Evolutionary conservation across 2,797 vertebrate genomes (phyloP), one percentile per base, ranked within the genome.

Genomic region (Epinephelus awoara): DNA sequence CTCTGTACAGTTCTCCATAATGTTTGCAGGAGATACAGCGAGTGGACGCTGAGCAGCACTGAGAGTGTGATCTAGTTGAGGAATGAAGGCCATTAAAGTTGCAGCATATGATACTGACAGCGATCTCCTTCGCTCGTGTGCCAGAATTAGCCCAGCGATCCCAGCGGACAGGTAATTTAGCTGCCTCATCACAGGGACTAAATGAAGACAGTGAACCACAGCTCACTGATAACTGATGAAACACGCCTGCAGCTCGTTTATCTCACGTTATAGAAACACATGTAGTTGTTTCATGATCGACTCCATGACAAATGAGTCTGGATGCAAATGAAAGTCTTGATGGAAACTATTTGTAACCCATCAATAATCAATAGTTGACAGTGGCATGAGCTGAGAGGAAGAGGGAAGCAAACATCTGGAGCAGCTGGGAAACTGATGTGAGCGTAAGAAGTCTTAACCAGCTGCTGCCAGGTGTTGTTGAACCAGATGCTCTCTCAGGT

Each of bases 121-220:
- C n/a, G 27, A 69, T 59, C 46, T 55, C 55, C 25, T 72, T 0
- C 49, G 70, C 34, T 77, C 12, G 0, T 63, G 64, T 25, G 55
- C 54, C 64, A 77, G 70, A 85, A 69, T 72, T 80, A 89, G 64
- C 71, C 44, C 65, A 73, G 66, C 82, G 90, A 89, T 92, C 87
- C 82, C 82, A 75, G 34, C 67, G 58, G 89, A 87, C 79, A 82
- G 82, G 85, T 91, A 66, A 88, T 76, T 77, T 76, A 23, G 56
- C 77, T 63, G 56, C 42, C 65, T 84, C 74, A 51, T 82, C 74
- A 61, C 56, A 57, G 74, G 47, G 74, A 61, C 73, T 85, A 83
- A 82, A 82, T 61, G 65, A 69, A 79, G 80, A 63, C 71, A 47
- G 14, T 65, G 84, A 74, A 74, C 82, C 56, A 10, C 25, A 69